These are phyloP conservation scores for Apoderus coryli DNA, from an alignment of 2,888 invertebrate genomes.

Conservation along the genomic window DNA sequence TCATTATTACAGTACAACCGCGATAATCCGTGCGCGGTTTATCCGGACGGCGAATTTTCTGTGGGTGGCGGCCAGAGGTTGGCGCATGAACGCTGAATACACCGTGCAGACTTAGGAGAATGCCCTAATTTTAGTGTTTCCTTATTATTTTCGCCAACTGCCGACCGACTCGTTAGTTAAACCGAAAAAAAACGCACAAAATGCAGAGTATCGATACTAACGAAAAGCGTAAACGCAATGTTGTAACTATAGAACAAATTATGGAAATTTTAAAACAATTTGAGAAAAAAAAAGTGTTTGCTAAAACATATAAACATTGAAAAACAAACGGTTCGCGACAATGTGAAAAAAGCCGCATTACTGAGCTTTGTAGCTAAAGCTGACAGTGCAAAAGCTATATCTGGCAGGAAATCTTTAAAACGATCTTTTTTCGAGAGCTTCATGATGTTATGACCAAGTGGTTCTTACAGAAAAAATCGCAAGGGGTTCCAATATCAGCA, in stretches of 20 bases:
- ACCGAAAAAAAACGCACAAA: slow-evolving; percentile 1
- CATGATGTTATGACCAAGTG: slow-evolving; percentile 12
- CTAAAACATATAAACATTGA: too few relatives aligned
- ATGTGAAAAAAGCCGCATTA: slow-evolving; percentile 7
- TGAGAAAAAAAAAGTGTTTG: too few relatives aligned
- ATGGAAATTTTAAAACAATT: slow-evolving; percentile 6
- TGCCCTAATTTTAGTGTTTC: not conserved
- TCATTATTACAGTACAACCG: not conserved
- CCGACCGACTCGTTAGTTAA: not conserved
- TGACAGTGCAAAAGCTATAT: slow-evolving; percentile 5
- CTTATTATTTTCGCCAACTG: slow-evolving; percentile 3
- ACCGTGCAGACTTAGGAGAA: not conserved
- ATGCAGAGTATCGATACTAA: slow-evolving; percentile 10
- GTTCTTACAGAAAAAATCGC: slow-evolving; percentile 12
- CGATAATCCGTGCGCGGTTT: slow-evolving; percentile 1
- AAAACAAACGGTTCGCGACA: slow-evolving; percentile 9
- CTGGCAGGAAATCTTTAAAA: slow-evolving; percentile 12
- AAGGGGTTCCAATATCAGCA: slow-evolving; percentile 17
- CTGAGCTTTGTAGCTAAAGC: slow-evolving; percentile 6
- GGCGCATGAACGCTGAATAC: too few relatives aligned
- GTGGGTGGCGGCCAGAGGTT: slow-evolving; percentile 2
- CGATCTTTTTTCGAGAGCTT: slow-evolving; percentile 13
- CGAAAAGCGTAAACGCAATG: slow-evolving; percentile 11
- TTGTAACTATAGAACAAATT: slow-evolving; percentile 10
- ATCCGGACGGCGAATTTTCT: slow-evolving; percentile 2